Base-by-base conservation (phyloP, 2,797 vertebrate species). In the Thaleichthys pacificus region DNA sequence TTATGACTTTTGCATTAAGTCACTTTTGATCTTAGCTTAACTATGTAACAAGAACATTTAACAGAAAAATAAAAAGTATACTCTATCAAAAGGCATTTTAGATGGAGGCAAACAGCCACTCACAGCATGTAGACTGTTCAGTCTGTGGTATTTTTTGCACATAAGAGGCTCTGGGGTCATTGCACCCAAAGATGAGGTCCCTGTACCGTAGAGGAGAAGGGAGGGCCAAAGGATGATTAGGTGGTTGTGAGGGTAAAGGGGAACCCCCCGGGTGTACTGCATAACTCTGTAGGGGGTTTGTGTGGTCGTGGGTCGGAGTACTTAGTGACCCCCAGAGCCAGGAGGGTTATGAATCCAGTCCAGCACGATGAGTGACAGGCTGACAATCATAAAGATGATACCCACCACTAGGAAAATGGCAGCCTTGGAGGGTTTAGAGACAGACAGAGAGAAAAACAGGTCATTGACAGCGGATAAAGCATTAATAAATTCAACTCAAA, bases 261-360 rank as follows among this genome's bases (percentile, higher is more conserved):
- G 17, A 30, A 66, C 21, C 42, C 5, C 17, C 51, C 0, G 19
- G 51, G 51, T n/a, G 15, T 0, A 56, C 51, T 56, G 51, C 19
- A 56, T 56, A 19, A 56, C 17, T 56, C 51, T 60, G 32, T 8
- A 61, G 61, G 47, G 61, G 38, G 74, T 66, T 75, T 71, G 32
- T 66, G 66, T 32, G 30, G 47, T 30, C 8, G 24, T 15, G 21
- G 47, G n/a, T 32, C 12, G 38, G 61, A 58, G 42, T 7, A 63
- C 70, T 95, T 96, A 99, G 85, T 98, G 96, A 67, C 94, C 89
- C 24, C 90, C 87, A 24, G 94, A 93, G 82, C 92, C 91, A 0
- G 94, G 75, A 5, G 96, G 91, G 82, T 96, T 95, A 88, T 97
- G 94, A 89, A 98, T 92, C 97, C 97, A 99, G 91, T 99, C 97